These are phyloP conservation scores for Emys orbicularis DNA, from an alignment of 2,797 vertebrate genomes.

Conservation along the genomic window DNA sequence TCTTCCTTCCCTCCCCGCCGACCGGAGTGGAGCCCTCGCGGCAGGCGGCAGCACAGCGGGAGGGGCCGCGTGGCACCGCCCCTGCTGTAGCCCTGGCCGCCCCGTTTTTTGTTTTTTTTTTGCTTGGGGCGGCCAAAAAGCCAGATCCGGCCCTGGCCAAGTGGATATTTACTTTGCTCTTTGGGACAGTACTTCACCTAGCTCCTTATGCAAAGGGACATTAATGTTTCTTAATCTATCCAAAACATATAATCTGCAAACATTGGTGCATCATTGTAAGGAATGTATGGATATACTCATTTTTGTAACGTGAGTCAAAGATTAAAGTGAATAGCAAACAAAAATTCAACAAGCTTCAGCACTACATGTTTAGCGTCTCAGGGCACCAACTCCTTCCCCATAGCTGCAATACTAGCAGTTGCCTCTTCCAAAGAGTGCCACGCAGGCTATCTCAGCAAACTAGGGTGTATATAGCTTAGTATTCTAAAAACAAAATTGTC, in stretches of 20 bases:
- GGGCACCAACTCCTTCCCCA: background rate
- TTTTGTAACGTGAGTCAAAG: constrained; percentile 7
- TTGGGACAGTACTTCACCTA: background rate
- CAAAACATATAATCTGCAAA: background rate
- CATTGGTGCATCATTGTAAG: background rate
- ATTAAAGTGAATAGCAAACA: background rate
- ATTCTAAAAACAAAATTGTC: background rate
- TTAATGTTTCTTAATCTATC: background rate
- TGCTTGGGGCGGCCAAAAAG: too few relatives aligned
- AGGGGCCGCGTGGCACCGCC: too few relatives aligned
- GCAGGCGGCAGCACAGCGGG: too few relatives aligned
- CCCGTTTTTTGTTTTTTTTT: too few relatives aligned
- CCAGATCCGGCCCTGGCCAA: background rate
- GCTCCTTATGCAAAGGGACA: background rate
- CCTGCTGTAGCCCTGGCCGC: too few relatives aligned
- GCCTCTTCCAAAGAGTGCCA: background rate
- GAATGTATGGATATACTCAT: background rate
- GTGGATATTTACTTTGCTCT: background rate
- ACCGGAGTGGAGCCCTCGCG: too few relatives aligned
- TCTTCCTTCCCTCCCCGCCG: too few relatives aligned
- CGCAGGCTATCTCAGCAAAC: background rate
- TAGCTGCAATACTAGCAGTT: background rate
- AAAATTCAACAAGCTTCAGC: accelerated
- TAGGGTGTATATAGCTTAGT: background rate
- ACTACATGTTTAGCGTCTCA: background rate